These are phyloP conservation scores for Andrena camellia DNA, from an alignment of 2,888 invertebrate genomes.

Conservation along the genomic window DNA sequence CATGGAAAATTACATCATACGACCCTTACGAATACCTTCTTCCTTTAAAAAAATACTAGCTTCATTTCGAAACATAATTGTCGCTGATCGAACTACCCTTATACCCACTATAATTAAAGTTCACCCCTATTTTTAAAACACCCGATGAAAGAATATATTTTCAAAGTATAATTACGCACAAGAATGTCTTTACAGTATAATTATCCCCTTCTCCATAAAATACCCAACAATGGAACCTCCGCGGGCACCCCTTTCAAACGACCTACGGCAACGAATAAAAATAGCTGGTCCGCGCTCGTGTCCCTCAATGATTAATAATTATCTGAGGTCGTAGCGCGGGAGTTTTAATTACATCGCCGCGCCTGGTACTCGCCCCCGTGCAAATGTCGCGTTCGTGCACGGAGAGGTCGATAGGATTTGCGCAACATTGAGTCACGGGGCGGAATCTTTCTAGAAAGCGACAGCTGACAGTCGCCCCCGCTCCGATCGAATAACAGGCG, in stretches of 20 bases:
- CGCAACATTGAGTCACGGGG: constrained; percentile 3
- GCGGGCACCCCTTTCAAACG: neutral
- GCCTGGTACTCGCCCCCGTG: neutral
- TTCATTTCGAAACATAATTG: neutral
- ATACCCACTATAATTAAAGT: no score
- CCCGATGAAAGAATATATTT: neutral
- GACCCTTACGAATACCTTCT: neutral
- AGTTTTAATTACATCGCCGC: constrained; percentile 24
- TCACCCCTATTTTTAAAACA: neutral
- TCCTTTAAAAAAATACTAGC: neutral
- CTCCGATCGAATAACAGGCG: neutral
- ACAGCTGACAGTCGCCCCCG: neutral
- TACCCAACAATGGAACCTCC: neutral
- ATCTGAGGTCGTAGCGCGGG: neutral
- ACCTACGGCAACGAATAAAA: constrained; percentile 24
- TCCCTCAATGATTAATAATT: constrained; percentile 29
- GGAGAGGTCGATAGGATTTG: constrained; percentile 23
- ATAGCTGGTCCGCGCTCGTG: constrained; percentile 25
- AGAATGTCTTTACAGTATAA: no score
- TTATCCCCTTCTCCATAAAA: neutral
- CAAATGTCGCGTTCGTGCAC: neutral
- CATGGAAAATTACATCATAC: neutral
- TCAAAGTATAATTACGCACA: neutral
- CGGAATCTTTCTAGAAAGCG: neutral
- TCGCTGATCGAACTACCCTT: no score